Evolutionary conservation across 1,140 invertebrate genomes (phyloP), one percentile per base, ranked within the genome.

Genomic region (Trichonephila clavipes): DNA sequence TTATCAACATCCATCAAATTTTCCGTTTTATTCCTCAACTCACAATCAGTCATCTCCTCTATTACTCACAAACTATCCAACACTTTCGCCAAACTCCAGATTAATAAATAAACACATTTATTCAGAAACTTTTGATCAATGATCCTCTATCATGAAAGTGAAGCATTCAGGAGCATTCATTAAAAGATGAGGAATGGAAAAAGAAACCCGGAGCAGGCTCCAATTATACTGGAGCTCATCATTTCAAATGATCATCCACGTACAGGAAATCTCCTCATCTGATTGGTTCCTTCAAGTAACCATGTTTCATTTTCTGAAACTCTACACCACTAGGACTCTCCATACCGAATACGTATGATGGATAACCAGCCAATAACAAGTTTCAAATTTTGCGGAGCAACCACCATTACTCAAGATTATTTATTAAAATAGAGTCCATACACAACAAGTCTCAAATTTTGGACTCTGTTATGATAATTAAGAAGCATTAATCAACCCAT

Each of bases 401-500:
- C 72, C 72, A 40, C 34, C 72, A 77, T 77, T 19, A 77, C 34
- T 77, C 72, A 77, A 34, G 72, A 77, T 77, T 77, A 77, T 77
- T 77, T 77, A 77, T 77, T 77, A 77, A 77, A 77, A 77, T 40
- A 77, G 72, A 77, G 28, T 40, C 72, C 72, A 77, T 40, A 40
- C 72, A 77, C 72, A 77, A 77, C 69, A 77, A 77, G 72, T 77
- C 72, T 77, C 34, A 40, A 77, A 40, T 77, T 77, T 77, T 77
- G 72, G 72, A 40, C 72, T 77, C 72, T 77, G 72, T 77, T 77
- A 77, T 77, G 72, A 77, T 77, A 77, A 77, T 77, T 77, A 77
- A 77, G 34, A 77, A 34, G 28, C 69, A 77, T 77, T 77, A 77
- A 77, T 77, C 72, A 77, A 77, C 40, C 28, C 28, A 10, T 28